A percentile compares a stretch with the other conserved stretches of the same genome.
Evolutionary conservation across 2,888 invertebrate species (phyloP).

Genomic region (Trimorus sp.): DNA sequence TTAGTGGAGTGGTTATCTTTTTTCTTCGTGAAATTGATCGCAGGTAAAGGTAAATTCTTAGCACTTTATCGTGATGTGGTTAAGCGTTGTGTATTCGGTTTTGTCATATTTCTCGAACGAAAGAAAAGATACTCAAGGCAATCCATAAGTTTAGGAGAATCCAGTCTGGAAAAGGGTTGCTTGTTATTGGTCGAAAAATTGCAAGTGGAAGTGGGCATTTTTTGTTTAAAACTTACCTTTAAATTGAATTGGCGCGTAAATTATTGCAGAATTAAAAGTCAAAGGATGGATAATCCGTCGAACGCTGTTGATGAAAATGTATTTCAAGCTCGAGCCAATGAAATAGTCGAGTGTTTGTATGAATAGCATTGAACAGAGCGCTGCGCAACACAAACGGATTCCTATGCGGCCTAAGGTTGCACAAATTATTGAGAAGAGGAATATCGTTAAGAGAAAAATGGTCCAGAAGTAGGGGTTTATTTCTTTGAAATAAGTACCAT

Average conservation of each 20-base stretch:
- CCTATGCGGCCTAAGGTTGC: slow-evolving; percentile 83
- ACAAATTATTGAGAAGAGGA: slow-evolving; percentile 79
- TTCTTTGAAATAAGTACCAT: slow-evolving; percentile 81
- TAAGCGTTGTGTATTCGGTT: no score
- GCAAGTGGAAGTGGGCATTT: neutral
- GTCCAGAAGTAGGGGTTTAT: slow-evolving; percentile 86
- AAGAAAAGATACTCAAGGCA: no score
- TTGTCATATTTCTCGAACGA: no score
- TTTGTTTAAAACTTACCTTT: slow-evolving; percentile 82
- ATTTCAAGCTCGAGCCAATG: slow-evolving; percentile 86
- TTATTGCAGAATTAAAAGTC: slow-evolving; percentile 84
- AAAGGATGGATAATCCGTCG: slow-evolving; percentile 84
- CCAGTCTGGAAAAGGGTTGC: neutral
- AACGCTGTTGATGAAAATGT: slow-evolving; percentile 86
- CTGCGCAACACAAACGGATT: slow-evolving; percentile 85
- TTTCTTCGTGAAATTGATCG: no score
- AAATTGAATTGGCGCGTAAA: slow-evolving; percentile 85
- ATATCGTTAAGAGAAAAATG: slow-evolving; percentile 81
- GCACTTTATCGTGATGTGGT: no score
- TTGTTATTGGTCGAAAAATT: neutral
- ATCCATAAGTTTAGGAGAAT: no score
- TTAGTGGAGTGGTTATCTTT: no score
- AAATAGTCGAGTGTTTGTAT: slow-evolving; percentile 86
- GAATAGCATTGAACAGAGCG: slow-evolving; percentile 86
- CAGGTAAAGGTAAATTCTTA: no score